phyloP scores from a whole-genome alignment of 2,888 invertebrate genomes.

The Trimorus sp. region DNA sequence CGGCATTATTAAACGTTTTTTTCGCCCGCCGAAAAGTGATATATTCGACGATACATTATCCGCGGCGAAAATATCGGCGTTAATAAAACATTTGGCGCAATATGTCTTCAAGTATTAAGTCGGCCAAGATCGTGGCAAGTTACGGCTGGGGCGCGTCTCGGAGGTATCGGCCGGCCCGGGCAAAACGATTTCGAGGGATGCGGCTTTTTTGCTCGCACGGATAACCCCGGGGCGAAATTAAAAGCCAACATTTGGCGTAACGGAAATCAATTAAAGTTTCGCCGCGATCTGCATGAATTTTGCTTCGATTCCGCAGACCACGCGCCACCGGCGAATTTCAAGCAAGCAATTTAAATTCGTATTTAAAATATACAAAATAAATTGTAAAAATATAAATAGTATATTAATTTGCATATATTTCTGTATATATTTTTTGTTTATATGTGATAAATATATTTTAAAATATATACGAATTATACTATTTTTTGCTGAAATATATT shows the following conservation, averaged over 20 bases:
- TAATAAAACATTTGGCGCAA: constrained; percentile 62
- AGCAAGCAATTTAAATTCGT: constrained; percentile 63
- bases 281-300: constrained; percentile 61
- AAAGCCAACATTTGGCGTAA: constrained; percentile 65
- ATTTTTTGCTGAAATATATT: no score
- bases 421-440: no score
- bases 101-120: constrained; percentile 60
- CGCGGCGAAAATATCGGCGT: constrained; percentile 60
- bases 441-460: no score
- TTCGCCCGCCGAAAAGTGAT: constrained; percentile 31
- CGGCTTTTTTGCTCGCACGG: constrained; percentile 43
- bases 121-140: constrained; percentile 34
- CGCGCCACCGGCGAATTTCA: constrained; percentile 56
- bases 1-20: constrained; percentile 49
- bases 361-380: constrained; percentile 63
- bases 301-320: constrained; percentile 57
- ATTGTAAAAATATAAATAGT: no score
- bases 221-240: constrained; percentile 55
- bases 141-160: constrained; percentile 26
- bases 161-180: constrained; percentile 47
- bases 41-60: constrained; percentile 59
- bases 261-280: constrained; percentile 66
- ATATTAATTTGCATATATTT: no score
- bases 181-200: constrained; percentile 57
- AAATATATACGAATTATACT: no score